Evolutionary conservation across 1,140 invertebrate species (phyloP), one percentile per base, ranked within the genome.

Genomic region (Drosophila neocordata): DNA sequence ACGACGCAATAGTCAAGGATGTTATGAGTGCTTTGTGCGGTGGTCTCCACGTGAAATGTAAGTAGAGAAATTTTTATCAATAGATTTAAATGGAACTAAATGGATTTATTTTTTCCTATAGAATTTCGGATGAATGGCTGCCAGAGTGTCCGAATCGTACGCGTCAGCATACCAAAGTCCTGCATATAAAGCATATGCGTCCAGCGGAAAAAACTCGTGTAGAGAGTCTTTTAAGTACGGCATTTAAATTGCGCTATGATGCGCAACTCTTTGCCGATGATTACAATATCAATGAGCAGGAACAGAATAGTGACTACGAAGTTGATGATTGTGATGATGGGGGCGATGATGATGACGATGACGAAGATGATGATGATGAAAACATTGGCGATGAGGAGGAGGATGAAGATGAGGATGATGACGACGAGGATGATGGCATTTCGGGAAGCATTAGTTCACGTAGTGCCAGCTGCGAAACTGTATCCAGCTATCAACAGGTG

Each of bases 11-110:
- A 71, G 69, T 27, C 74, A 70, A 52, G 91, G 91, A 31, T 38
- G 41, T 48, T 68, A 69, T 59, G 91, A 92, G 67, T 84, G 89
- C 64, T 91, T 89, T 18, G 79, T 92, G 12, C 77, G 78, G 48
- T 92, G 91, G 91, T 87, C 80, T 12, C 91, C 91, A 2, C 68
- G 77, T n/a, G 89, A 91, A 66, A 92, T 92, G 91, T 92, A 77
- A 90, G 78, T 31, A 4, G 4, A 31, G 11, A 0, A 24, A 24
- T 24, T 24, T 24, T 24, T 1, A 6, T 44, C 13, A 8, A 7
- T 0, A 11, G 0, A 13, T 22, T 4, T 11, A 13, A 1, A 13
- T 4, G 11, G 0, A 9, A 56, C 9, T 3, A 15, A 55, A 15
- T 7, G 44, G 11, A 57, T 6, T 15, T 1, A 15, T n/a, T 35